Percentiles rank a stretch among this genome's conserved stretches.
Evolutionary conservation across 2,888 invertebrate genomes (phyloP).

Genomic region (Hypsopygia costalis): DNA sequence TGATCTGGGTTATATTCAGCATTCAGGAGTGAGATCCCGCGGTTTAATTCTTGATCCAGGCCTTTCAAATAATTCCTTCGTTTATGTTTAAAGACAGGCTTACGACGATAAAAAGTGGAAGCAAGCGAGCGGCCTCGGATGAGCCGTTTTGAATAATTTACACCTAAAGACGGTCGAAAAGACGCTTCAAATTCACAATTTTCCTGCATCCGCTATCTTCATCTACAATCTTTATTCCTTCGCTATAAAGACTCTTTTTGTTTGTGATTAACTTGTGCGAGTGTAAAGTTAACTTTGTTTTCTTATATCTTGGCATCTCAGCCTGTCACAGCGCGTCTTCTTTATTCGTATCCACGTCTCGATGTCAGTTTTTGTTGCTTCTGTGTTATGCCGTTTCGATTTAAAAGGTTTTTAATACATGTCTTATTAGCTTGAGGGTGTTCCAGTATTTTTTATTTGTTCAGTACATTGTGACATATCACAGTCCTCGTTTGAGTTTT

Average conservation of each 20-base stretch:
- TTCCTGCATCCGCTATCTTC: conserved; percentile 12
- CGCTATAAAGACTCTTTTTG: conserved; percentile 23
- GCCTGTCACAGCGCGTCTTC: conserved; percentile 53
- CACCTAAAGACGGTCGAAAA: conserved; percentile 64
- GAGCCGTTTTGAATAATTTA: conserved; percentile 74
- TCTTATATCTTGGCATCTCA: conserved; percentile 48
- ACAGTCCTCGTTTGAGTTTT: background rate
- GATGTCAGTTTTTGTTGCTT: conserved; percentile 56
- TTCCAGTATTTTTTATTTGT: conserved; percentile 19
- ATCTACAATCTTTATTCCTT: conserved; percentile 22
- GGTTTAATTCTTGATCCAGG: conserved; percentile 52
- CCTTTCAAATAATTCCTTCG: conserved; percentile 59
- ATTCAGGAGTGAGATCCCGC: conserved; percentile 44
- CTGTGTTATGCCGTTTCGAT: conserved; percentile 44
- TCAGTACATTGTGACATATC: conserved; percentile 1
- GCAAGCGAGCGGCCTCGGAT: conserved; percentile 55
- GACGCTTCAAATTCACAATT: conserved; percentile 36
- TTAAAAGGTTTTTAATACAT: conserved; percentile 49
- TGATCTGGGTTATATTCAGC: conserved; percentile 33
- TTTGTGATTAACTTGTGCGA: background rate
- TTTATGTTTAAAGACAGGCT: conserved; percentile 62
- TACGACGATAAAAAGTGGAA: conserved; percentile 59
- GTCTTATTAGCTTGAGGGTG: conserved; percentile 50
- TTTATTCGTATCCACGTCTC: conserved; percentile 55
- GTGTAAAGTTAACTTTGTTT: conserved; percentile 28